phyloP scores from a whole-genome alignment of 2,888 invertebrate species.

The Cephus rjabovi region DNA sequence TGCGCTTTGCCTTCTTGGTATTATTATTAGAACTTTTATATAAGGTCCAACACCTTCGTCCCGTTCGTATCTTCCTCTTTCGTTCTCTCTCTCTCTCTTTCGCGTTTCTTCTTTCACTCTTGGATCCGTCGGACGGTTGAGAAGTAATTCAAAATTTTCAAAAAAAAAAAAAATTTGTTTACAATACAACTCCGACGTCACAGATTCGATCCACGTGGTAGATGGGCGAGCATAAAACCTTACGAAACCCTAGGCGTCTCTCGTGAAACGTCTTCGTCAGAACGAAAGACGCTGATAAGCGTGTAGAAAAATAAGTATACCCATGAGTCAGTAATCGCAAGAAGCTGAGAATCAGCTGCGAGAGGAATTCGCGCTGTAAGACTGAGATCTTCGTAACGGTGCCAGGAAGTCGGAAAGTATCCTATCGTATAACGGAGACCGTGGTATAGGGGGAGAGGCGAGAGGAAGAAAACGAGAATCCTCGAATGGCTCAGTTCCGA shows the following conservation, averaged over 20 bases:
- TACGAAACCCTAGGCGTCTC: neutral
- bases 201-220: neutral
- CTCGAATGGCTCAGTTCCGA: neutral
- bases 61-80: slow-evolving; percentile 12
- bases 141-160: neutral
- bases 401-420: neutral
- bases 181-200: neutral
- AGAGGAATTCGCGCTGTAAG: neutral
- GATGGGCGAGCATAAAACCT: neutral
- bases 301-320: neutral
- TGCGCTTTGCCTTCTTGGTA: neutral
- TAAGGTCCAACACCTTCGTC: slow-evolving; percentile 19
- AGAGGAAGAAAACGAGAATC: slow-evolving; percentile 24
- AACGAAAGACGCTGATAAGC: neutral
- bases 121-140: neutral
- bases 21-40: neutral
- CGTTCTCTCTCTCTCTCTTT: neutral
- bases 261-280: neutral
- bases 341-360: neutral
- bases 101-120: slow-evolving; percentile 6
- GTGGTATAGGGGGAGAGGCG: neutral
- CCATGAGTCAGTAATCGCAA: neutral
- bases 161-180: neutral
- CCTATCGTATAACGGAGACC: neutral
- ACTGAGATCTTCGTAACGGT: neutral